phyloP scores from a whole-genome alignment of 2,113 vertebrate genomes.

The Oceanodroma tethys region DNA sequence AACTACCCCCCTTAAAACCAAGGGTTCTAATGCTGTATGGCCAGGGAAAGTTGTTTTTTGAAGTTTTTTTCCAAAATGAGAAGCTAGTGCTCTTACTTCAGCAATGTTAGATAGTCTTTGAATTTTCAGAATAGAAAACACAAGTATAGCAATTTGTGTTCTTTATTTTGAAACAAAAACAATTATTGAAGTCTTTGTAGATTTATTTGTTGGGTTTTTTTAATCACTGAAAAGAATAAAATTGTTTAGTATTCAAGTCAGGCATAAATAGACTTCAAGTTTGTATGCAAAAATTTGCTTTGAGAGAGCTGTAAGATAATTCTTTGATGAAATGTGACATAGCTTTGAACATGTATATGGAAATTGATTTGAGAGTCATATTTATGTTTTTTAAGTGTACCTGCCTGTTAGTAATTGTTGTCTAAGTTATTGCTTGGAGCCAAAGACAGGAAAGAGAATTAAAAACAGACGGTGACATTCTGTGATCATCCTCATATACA shows the following conservation, averaged over 20 bases:
- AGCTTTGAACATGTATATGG: not conserved
- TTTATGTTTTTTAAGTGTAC: not conserved
- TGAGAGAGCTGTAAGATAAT: not conserved
- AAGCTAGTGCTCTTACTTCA: not conserved
- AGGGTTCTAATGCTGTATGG: not conserved
- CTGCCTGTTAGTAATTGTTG: not conserved
- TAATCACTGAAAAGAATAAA: not conserved
- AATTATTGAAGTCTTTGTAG: not conserved
- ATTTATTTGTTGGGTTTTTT: not conserved
- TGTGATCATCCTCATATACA: not conserved
- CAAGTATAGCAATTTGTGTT: not conserved
- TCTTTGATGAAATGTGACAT: not conserved
- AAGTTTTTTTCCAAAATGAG: not conserved
- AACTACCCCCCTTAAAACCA: not conserved
- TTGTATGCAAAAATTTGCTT: not conserved
- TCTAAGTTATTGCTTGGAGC: not conserved
- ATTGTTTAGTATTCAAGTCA: not conserved
- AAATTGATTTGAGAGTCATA: not conserved
- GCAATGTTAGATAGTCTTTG: not conserved
- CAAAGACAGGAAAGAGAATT: not conserved
- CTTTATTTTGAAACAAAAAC: not conserved
- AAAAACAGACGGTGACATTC: not conserved
- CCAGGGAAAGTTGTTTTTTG: not conserved
- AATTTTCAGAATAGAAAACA: not conserved
- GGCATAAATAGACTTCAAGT: not conserved